Conservation (phyloP, 2,113 vertebrate species). For the Stercorarius parasiticus region DNA sequence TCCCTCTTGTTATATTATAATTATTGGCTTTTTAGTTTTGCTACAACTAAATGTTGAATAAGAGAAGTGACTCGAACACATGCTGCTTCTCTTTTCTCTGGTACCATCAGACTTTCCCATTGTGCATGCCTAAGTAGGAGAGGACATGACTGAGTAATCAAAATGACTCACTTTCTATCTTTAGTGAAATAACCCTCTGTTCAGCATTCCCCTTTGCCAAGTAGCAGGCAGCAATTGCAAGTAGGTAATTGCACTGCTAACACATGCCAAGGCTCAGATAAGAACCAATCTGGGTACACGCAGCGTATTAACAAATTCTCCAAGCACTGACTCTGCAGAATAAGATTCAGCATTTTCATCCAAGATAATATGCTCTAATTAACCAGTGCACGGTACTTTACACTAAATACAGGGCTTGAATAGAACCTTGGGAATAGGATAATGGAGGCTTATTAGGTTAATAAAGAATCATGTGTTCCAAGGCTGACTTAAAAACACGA, state of each 20-base stretch:
- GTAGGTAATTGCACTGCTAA: conserved; percentile 57
- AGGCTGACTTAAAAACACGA: conserved; percentile 66
- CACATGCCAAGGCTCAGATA: conserved; percentile 63
- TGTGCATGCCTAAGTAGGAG: conserved; percentile 36
- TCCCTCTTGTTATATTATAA: neutral
- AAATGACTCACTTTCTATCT: conserved; percentile 68
- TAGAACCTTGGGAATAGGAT: conserved; percentile 64
- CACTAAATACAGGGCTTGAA: conserved; percentile 62
- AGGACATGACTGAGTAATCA: conserved; percentile 60
- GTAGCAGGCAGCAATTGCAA: conserved; percentile 48
- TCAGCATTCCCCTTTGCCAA: conserved; percentile 53
- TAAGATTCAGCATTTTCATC: conserved; percentile 67
- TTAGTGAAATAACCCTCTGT: conserved; percentile 62
- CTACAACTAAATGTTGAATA: neutral
- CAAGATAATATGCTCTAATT: conserved; percentile 69
- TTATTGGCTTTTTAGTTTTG: conserved; percentile 14
- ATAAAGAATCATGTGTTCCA: conserved; percentile 71
- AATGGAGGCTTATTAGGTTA: conserved; percentile 72
- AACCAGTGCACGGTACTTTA: conserved; percentile 59
- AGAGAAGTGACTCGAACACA: conserved; percentile 23
- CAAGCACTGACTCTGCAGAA: conserved; percentile 57
- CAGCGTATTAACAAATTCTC: conserved; percentile 61
- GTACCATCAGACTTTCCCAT: conserved; percentile 43
- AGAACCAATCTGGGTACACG: conserved; percentile 46
- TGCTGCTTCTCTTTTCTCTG: conserved; percentile 38